Conservation (phyloP, 2,797 vertebrate species). For the Catostomus latipinnis region DNA sequence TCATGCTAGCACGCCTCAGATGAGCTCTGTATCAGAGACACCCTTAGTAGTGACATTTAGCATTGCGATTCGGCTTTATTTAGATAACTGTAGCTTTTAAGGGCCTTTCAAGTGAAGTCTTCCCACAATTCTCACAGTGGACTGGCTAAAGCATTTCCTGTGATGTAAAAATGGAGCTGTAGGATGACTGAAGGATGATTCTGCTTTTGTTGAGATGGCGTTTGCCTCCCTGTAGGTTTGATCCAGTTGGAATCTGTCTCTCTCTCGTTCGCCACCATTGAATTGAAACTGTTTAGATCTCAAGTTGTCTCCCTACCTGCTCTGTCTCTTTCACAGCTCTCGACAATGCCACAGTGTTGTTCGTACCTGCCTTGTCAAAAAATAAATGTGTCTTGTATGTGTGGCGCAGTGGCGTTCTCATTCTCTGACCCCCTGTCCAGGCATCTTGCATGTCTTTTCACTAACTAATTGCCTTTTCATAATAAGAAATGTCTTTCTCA, state of each 20-base stretch:
- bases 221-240: slow-evolving; percentile 52
- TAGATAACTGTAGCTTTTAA: slow-evolving; percentile 41
- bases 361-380: slow-evolving; percentile 61
- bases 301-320: background rate
- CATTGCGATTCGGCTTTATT: slow-evolving; percentile 23
- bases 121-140: slow-evolving; percentile 27
- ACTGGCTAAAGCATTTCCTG: slow-evolving; percentile 38
- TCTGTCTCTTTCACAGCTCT: slow-evolving; percentile 47
- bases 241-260: slow-evolving; percentile 53
- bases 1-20: background rate
- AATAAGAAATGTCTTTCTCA: slow-evolving; percentile 78
- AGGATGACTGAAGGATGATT: slow-evolving; percentile 22
- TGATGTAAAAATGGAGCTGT: slow-evolving; percentile 50
- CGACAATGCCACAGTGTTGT: background rate
- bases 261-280: slow-evolving; percentile 30
- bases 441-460: slow-evolving; percentile 64
- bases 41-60: slow-evolving; percentile 6
- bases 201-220: slow-evolving; percentile 50
- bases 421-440: slow-evolving; percentile 67
- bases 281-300: slow-evolving; percentile 52
- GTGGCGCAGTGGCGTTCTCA: slow-evolving; percentile 69
- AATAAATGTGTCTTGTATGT: slow-evolving; percentile 69
- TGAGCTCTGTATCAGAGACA: background rate
- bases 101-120: slow-evolving; percentile 36
- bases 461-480: slow-evolving; percentile 78